Evolutionary conservation across 1,140 invertebrate genomes (phyloP).

Genomic region (Papilio helenus): DNA sequence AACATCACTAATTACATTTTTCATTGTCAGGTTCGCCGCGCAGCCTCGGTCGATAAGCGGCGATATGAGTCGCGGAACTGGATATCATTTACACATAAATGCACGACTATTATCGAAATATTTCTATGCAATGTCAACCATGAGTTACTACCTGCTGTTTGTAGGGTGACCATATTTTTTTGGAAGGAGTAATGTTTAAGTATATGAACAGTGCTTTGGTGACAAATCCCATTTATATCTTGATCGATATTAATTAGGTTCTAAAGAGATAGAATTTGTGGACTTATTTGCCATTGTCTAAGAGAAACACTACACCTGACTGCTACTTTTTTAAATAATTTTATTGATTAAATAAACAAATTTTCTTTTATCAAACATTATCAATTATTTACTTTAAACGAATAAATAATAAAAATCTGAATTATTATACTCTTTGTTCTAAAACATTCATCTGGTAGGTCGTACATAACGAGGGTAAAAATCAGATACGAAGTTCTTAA

Average conservation of each 20-base stretch:
- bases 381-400: too few relatives aligned
- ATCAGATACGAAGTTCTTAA: conserved; percentile 4
- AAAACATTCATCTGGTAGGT: background rate
- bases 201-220: background rate
- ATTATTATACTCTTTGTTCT: background rate
- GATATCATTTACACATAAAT: conserved; percentile 65
- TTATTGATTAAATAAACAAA: too few relatives aligned
- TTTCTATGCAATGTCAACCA: conserved; percentile 68
- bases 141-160: conserved; percentile 43
- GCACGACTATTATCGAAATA: conserved; percentile 71
- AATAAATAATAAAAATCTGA: conserved; percentile 20
- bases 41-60: conserved; percentile 68
- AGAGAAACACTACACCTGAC: too few relatives aligned
- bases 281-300: too few relatives aligned
- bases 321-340: too few relatives aligned
- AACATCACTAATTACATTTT: conserved; percentile 67
- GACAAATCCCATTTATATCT: background rate
- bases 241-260: too few relatives aligned
- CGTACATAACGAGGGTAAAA: background rate
- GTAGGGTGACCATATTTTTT: conserved; percentile 48
- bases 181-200: background rate
- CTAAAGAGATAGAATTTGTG: too few relatives aligned
- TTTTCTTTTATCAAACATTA: too few relatives aligned
- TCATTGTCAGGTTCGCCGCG: conserved; percentile 80
- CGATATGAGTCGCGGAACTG: conserved; percentile 74